Base-by-base conservation (phyloP, 2,797 vertebrate species). In the Lacerta agilis region DNA sequence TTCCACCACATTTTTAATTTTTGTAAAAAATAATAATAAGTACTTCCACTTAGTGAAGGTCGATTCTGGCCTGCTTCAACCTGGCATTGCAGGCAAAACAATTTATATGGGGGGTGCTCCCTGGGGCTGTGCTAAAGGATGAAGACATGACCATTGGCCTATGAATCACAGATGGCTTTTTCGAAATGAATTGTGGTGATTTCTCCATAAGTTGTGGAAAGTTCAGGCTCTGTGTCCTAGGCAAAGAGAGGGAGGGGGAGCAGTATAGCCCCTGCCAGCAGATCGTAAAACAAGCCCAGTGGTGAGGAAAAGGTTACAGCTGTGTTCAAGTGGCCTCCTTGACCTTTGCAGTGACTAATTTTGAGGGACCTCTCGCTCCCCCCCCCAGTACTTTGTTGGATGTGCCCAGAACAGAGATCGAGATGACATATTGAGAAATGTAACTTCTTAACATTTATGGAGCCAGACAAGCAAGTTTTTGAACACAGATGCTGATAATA, bases 201-300 rank as follows among this genome's bases (percentile, higher is more conserved):
- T 95, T 94, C 96, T 97, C 96, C 96, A 87, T 94, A 88, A 94
- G 85, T 55, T 88, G 91, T 93, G 92, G 92, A 94, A 92, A 93
- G 94, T 91, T 94, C 87, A 85, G 94, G 88, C 86, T 86, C 88
- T 69, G 8, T 90, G 86, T 1, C 0, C 0, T 84, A 90, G 88
- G 76, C 71, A 90, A 88, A 91, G 88, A 93, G 93, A 94, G 90
- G 91, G 92, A n/a, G 93, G 94, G 90, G 92, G 93, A 94, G 90
- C 79, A 36, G 89, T 45, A 71, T 82, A 88, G 25, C 29, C 90
- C 89, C 71, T 33, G 88, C 90, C 91, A 43, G 90, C 23, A 79
- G 85, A 55, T 49, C 64, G 90, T 81, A 78, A 83, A 93, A 87
- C 85, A n/a, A 20, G 87, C 55, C 1, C 83, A 90, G 85, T 82